Percentiles rank a stretch among this genome's conserved stretches.
These are phyloP conservation scores for Cranoglanis bouderius DNA, from an alignment of 2,113 vertebrate species.

Conservation along the genomic window DNA sequence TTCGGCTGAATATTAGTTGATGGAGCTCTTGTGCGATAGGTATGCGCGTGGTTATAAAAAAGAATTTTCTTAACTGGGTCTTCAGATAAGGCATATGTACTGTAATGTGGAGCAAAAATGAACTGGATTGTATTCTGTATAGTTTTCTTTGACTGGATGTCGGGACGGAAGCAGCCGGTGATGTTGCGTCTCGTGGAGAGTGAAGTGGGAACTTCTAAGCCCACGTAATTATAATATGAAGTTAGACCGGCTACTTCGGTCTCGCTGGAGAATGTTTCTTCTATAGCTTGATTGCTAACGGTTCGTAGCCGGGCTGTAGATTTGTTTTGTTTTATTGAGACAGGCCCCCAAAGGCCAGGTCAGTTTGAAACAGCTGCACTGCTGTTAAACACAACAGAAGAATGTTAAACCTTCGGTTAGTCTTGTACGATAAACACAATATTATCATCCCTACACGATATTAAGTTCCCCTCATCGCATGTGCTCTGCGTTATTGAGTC, in stretches of 20 bases:
- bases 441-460: no score
- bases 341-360: not conserved
- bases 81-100: no score
- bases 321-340: not conserved
- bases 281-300: not conserved
- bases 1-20: not conserved
- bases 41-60: not conserved
- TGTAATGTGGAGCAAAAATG: not conserved
- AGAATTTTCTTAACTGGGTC: not conserved
- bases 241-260: not conserved
- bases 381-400: no score
- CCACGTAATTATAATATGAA: not conserved
- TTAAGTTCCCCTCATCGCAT: no score
- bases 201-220: not conserved
- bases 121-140: not conserved
- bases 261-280: not conserved
- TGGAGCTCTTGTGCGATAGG: not conserved
- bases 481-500: no score
- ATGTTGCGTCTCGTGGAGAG: not conserved
- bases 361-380: no score
- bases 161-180: not conserved
- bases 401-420: no score
- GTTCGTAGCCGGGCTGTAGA: not conserved
- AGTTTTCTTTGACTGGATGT: not conserved
- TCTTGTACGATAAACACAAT: no score